A percentile compares a stretch with the other conserved stretches of the same genome.
Conservation (phyloP, 2,888 invertebrate species). For the Azorinus chamasolen region DNA sequence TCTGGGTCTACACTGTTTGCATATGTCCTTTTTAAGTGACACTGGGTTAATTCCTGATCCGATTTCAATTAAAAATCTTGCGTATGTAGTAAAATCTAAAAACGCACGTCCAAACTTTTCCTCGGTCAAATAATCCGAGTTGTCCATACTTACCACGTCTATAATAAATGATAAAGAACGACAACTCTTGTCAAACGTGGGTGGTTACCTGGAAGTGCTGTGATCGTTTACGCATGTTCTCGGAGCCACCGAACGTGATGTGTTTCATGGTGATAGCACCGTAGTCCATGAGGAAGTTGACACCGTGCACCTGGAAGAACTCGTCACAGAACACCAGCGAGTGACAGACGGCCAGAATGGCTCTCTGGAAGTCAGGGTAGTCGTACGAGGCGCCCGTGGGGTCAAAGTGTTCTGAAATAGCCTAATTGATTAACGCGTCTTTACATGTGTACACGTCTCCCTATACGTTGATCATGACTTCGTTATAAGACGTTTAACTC, state of each 20-base stretch:
- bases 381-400: slow-evolving; percentile 43
- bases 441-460: not conserved
- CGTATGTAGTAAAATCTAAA: too few relatives aligned
- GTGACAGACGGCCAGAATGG: slow-evolving; percentile 55
- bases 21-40: too few relatives aligned
- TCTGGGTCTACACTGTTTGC: too few relatives aligned
- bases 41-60: too few relatives aligned
- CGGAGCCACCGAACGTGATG: slow-evolving; percentile 59
- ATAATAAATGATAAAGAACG: too few relatives aligned
- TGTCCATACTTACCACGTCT: too few relatives aligned
- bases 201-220: slow-evolving; percentile 58
- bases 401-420: slow-evolving; percentile 57
- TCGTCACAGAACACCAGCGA: slow-evolving; percentile 63
- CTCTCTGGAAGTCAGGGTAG: slow-evolving; percentile 56
- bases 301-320: slow-evolving; percentile 57
- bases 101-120: too few relatives aligned
- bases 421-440: too few relatives aligned
- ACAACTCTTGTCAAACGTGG: too few relatives aligned
- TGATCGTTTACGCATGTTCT: slow-evolving; percentile 54
- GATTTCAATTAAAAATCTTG: too few relatives aligned
- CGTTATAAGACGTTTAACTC: not conserved
- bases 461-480: not conserved
- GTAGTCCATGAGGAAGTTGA: slow-evolving; percentile 61
- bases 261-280: slow-evolving; percentile 58
- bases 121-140: too few relatives aligned